These are phyloP conservation scores for Sinelater perroti DNA, from an alignment of 2,888 invertebrate species.

Conservation along the genomic window DNA sequence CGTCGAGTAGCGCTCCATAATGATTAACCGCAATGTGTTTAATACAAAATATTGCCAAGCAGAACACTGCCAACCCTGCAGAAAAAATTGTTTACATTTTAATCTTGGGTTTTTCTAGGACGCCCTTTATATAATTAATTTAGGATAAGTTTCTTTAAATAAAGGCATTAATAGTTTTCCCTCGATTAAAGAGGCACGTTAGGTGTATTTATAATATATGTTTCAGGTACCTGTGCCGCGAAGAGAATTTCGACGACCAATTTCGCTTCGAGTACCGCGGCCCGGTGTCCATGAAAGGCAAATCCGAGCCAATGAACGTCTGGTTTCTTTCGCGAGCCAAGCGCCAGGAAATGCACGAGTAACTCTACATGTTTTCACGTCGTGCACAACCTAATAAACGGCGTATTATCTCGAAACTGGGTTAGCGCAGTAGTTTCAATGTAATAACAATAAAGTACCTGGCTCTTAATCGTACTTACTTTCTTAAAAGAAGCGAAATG, in stretches of 20 bases:
- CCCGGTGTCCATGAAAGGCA: conserved; percentile 91
- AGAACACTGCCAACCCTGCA: too few relatives aligned
- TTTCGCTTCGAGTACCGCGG: conserved; percentile 88
- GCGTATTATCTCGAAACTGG: conserved; percentile 18
- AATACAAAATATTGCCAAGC: too few relatives aligned
- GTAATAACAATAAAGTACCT: conserved; percentile 12
- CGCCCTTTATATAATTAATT: too few relatives aligned
- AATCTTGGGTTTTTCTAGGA: too few relatives aligned
- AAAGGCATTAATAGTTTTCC: too few relatives aligned
- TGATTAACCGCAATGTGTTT: too few relatives aligned
- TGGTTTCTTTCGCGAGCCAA: conserved; percentile 77
- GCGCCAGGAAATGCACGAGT: conserved; percentile 10
- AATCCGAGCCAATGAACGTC: conserved; percentile 92
- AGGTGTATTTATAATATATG: too few relatives aligned
- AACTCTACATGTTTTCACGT: conserved; percentile 10
- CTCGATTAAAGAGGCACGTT: too few relatives aligned
- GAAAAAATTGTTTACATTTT: too few relatives aligned
- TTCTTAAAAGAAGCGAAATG: conserved; percentile 6
- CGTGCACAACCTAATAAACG: conserved; percentile 24
- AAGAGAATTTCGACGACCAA: conserved; percentile 84
- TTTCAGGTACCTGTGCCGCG: conserved; percentile 80
- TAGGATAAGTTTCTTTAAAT: too few relatives aligned
- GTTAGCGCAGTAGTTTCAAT: conserved; percentile 12
- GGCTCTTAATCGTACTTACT: conserved; percentile 7
- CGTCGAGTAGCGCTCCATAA: too few relatives aligned